phyloP scores from a whole-genome alignment of 1,140 invertebrate species.

The Plutomurus gul region DNA sequence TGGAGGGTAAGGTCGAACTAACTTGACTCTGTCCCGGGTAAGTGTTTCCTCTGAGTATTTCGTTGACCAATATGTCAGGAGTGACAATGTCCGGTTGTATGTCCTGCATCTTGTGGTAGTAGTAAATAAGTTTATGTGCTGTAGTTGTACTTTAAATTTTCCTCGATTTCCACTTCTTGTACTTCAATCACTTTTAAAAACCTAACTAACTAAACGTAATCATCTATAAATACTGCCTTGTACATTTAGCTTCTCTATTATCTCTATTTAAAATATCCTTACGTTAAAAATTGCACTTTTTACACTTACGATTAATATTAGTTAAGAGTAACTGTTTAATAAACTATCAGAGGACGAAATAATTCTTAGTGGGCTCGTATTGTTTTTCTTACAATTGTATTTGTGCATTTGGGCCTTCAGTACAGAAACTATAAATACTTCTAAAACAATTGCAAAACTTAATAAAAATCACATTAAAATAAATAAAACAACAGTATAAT shows the following conservation, averaged over 20 bases:
- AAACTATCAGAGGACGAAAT: too few species aligned
- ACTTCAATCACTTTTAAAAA: neutral
- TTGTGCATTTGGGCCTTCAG: too few species aligned
- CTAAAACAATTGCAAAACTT: too few species aligned
- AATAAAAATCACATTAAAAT: too few species aligned
- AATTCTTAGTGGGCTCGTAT: too few species aligned
- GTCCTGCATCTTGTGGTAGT: constrained; percentile 42
- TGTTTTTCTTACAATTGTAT: too few species aligned
- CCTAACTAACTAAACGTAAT: neutral
- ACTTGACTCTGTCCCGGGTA: neutral
- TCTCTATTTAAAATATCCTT: too few species aligned
- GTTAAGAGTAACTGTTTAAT: too few species aligned
- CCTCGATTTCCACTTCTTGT: constrained; percentile 1
- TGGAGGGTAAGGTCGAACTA: neutral
- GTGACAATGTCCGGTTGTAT: constrained; percentile 44
- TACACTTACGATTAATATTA: too few species aligned
- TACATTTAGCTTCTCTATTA: neutral
- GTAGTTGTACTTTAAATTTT: constrained; percentile 11
- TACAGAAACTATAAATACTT: too few species aligned
- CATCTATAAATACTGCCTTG: neutral
- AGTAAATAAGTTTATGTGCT: neutral
- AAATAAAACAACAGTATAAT: too few species aligned
- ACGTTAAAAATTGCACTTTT: too few species aligned
- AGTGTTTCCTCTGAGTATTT: constrained; percentile 39
- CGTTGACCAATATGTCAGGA: constrained; percentile 45